phyloP scores from a whole-genome alignment of 2,888 invertebrate species.

The Papilio demoleus region DNA sequence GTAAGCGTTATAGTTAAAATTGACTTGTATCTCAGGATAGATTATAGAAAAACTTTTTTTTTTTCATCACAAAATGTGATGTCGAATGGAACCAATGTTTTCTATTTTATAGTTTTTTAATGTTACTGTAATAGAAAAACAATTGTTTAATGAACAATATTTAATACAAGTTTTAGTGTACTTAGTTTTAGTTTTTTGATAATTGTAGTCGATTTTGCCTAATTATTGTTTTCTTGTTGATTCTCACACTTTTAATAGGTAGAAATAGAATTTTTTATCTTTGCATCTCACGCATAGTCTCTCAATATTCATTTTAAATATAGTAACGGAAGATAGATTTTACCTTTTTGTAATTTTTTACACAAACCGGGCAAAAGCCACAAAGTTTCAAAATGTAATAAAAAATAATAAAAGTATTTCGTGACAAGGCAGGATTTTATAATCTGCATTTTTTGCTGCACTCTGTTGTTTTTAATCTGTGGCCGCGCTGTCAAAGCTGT shows the following conservation, averaged over 20 bases:
- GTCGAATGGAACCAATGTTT: slow-evolving; percentile 37
- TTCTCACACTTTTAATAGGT: slow-evolving; percentile 1
- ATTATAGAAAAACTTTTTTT: slow-evolving; percentile 9
- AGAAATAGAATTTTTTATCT: slow-evolving; percentile 15
- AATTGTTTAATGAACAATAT: slow-evolving; percentile 2
- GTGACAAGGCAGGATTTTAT: slow-evolving; percentile 29
- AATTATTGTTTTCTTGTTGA: slow-evolving; percentile 7
- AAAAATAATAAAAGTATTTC: slow-evolving; percentile 21
- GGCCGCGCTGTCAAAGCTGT: not conserved
- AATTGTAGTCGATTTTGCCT: not conserved
- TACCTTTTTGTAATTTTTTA: slow-evolving; percentile 41
- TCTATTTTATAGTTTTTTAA: slow-evolving; percentile 24
- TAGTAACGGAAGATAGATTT: not conserved
- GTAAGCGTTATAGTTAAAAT: slow-evolving; percentile 36
- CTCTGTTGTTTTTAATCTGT: slow-evolving; percentile 10
- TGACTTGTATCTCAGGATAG: slow-evolving; percentile 32
- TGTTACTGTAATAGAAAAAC: not conserved
- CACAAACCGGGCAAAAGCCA: slow-evolving; percentile 8
- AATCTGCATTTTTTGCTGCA: slow-evolving; percentile 21
- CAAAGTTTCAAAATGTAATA: not conserved
- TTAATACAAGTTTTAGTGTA: slow-evolving; percentile 1
- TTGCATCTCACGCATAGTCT: not conserved
- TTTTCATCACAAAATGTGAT: slow-evolving; percentile 31
- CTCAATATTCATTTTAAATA: not conserved
- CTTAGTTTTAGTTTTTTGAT: not conserved